Percentiles rank a stretch among this genome's conserved stretches.
These are phyloP conservation scores for Delphinus delphis DNA, from an alignment of 2,113 vertebrate species.

Conservation along the genomic window DNA sequence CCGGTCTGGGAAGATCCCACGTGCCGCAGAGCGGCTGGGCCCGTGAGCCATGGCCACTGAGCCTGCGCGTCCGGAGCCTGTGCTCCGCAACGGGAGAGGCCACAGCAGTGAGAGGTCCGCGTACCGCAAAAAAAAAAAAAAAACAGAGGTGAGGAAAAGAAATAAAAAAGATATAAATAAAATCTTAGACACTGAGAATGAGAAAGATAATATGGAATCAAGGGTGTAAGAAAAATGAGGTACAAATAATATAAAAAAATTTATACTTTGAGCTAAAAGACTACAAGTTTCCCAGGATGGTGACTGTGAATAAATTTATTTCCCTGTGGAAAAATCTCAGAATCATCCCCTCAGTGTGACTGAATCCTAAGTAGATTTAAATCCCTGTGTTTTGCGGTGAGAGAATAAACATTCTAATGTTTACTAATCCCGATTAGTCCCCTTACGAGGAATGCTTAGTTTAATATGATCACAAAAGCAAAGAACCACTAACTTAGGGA, in stretches of 20 bases:
- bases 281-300: not conserved
- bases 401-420: not conserved
- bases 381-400: not conserved
- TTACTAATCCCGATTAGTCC: not conserved
- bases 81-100: too few relatives aligned
- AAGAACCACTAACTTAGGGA: not conserved
- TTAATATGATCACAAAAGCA: not conserved
- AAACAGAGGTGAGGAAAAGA: not conserved
- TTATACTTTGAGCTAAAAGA: not conserved
- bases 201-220: not conserved
- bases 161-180: not conserved
- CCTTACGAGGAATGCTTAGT: not conserved
- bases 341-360: not conserved
- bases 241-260: not conserved
- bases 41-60: too few relatives aligned
- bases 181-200: not conserved
- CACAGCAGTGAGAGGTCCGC: too few relatives aligned
- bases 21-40: too few relatives aligned
- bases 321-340: constrained; percentile 18
- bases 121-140: not conserved
- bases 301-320: not conserved
- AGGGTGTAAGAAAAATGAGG: not conserved
- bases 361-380: not conserved
- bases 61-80: too few relatives aligned
- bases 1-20: too few relatives aligned